Base-by-base conservation (phyloP, 2,888 invertebrate genomes). In the Hemicrepidius hirtus region DNA sequence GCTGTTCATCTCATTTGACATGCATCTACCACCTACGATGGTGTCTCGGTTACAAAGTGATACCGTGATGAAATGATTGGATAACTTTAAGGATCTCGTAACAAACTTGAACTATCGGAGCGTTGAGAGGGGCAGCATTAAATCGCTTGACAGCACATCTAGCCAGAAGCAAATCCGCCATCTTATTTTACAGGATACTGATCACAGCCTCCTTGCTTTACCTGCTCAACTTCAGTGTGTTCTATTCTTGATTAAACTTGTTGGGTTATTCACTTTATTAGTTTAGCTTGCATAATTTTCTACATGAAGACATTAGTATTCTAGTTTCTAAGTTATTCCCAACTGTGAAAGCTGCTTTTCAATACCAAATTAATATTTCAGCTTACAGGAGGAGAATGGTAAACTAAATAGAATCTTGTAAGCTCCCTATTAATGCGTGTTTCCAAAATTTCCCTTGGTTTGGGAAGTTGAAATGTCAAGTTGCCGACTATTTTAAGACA, bases 181-280 rank as follows among this genome's bases (percentile, higher is more conserved):
- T 74, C 70, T 74, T 74, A 70, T 74, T 74, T 74, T 70, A 74
- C 73, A 70, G 70, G 66, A 67, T 57, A 46, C 57, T 70, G 73
- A 74, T 74, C 67, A 74, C 73, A 70, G 65, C 24, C 28, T 68
- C 65, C 69, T 62, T 46, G 50, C 73, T 68, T 63, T 62, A 73
- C 68, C 73, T 72, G 59, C 50, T 50, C 59, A 67, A 67, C 53
- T 67, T 62, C 28, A 41, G 49, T 66, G 49, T 72, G 50, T 63
- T 28, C 68, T 20, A 63, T 68, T 68, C 72, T 62, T 68, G 68
- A 67, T 72, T 72, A 68, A 68, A 68, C 63, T 59, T 57, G 35
- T 20, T 57, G 60, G 24, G 66, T 41, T 64, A 46, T 64, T 72
- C 72, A 41, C 68, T 68, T 49, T 68, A 72, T 72, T 72, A 72